These are phyloP conservation scores for Thalassophryne amazonica DNA, from an alignment of 2,797 vertebrate genomes.

Conservation along the genomic window DNA sequence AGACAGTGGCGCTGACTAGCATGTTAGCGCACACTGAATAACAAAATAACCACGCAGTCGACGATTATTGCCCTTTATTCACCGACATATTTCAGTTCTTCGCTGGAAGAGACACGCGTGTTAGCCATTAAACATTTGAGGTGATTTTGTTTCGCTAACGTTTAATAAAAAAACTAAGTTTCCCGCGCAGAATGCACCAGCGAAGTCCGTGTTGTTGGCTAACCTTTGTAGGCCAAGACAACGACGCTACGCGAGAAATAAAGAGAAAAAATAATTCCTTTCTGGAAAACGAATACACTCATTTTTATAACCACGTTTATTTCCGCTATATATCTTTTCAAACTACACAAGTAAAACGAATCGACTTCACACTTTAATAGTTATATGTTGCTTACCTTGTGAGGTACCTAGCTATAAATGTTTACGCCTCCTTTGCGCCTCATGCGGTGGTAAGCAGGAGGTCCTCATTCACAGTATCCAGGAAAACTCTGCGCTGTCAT, in stretches of 20 bases:
- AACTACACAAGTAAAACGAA: too few species aligned
- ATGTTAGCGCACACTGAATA: constrained; percentile 49
- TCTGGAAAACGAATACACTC: too few species aligned
- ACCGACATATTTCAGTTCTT: too few species aligned
- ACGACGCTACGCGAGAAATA: too few species aligned
- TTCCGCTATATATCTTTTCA: too few species aligned
- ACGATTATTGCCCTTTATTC: too few species aligned
- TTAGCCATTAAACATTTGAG: too few species aligned
- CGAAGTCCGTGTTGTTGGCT: constrained; percentile 59
- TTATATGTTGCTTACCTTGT: constrained; percentile 56
- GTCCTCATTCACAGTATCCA: constrained; percentile 72
- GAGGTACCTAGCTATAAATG: constrained; percentile 73
- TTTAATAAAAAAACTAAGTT: constrained; percentile 43
- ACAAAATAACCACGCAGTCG: constrained; percentile 54
- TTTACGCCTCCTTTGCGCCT: constrained; percentile 91
- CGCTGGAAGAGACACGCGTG: too few species aligned
- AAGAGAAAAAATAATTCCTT: too few species aligned
- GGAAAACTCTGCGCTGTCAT: constrained; percentile 48
- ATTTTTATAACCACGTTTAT: too few species aligned
- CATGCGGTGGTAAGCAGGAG: constrained; percentile 91
- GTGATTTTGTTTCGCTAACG: too few species aligned
- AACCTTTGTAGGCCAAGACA: constrained; percentile 52
- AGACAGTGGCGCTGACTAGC: constrained; percentile 47
- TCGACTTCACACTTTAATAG: background rate
- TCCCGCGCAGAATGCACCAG: constrained; percentile 65